A percentile compares a stretch with the other conserved stretches of the same genome.
Conservation (phyloP, 2,797 vertebrate genomes). For the Siniperca obscura region DNA sequence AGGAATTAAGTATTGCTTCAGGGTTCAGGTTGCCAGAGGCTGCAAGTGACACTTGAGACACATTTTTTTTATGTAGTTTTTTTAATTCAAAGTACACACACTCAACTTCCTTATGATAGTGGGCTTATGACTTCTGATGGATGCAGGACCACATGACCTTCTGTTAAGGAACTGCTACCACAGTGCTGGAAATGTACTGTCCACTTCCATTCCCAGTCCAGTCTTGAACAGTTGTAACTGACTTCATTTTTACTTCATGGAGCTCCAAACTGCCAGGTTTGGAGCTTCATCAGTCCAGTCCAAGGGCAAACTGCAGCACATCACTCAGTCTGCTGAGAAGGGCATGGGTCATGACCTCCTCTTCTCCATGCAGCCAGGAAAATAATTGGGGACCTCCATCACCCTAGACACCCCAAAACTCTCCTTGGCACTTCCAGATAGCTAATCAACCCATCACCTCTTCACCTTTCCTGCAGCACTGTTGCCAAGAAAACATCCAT, state of each 20-base stretch:
- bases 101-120: neutral
- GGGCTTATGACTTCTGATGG: neutral
- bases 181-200: neutral
- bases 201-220: neutral
- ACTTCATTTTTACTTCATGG: conserved; percentile 38
- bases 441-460: conserved; percentile 49
- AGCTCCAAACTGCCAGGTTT: conserved; percentile 31
- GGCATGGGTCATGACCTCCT: conserved; percentile 36
- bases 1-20: neutral
- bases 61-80: neutral
- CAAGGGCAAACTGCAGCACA: conserved; percentile 45
- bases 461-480: conserved; percentile 26
- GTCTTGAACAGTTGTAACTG: neutral
- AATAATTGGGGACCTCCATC: conserved; percentile 69
- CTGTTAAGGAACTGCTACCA: neutral
- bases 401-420: conserved; percentile 28
- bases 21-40: neutral
- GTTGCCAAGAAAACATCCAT: conserved; percentile 35
- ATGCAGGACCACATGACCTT: neutral
- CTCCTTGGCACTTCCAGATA: conserved; percentile 21
- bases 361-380: conserved; percentile 44
- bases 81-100: neutral
- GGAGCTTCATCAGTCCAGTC: conserved; percentile 19
- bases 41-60: neutral
- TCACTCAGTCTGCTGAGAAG: conserved; percentile 38